phyloP scores from a whole-genome alignment of 2,797 vertebrate species.

The Selene dorsalis region DNA sequence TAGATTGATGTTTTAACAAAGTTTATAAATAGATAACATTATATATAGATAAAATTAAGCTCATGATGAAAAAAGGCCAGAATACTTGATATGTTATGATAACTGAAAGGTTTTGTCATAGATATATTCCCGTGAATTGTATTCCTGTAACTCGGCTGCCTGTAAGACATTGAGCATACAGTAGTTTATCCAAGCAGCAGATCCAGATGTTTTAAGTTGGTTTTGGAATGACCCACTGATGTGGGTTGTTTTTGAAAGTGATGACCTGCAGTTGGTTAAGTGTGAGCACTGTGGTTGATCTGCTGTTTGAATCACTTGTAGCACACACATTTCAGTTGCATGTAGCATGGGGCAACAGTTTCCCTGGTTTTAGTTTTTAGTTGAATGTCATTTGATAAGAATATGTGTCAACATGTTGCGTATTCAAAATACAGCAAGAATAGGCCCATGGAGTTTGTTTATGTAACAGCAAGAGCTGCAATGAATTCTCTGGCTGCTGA shows the following conservation, averaged over 20 bases:
- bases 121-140: not conserved
- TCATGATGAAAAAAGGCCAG: not conserved
- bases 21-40: not conserved
- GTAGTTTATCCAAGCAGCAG: not conserved
- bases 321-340: not conserved
- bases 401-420: not conserved
- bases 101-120: not conserved
- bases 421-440: constrained; percentile 6
- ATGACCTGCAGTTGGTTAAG: constrained; percentile 11
- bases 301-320: not conserved
- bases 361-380: not conserved
- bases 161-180: not conserved
- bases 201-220: not conserved
- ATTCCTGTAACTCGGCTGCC: not conserved
- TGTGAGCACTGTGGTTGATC: not conserved
- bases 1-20: not conserved
- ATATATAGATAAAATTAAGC: not conserved
- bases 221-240: constrained; percentile 4
- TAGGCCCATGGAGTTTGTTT: not conserved
- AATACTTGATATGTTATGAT: not conserved
- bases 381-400: not conserved
- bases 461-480: not conserved
- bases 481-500: not conserved
- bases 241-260: not conserved
- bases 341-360: not conserved